A percentile compares a stretch with the other conserved stretches of the same genome.
These are phyloP conservation scores for Heliocidaris tuberculata DNA, from an alignment of 35 echinoderm and acorn worm species.

Conservation along the genomic window DNA sequence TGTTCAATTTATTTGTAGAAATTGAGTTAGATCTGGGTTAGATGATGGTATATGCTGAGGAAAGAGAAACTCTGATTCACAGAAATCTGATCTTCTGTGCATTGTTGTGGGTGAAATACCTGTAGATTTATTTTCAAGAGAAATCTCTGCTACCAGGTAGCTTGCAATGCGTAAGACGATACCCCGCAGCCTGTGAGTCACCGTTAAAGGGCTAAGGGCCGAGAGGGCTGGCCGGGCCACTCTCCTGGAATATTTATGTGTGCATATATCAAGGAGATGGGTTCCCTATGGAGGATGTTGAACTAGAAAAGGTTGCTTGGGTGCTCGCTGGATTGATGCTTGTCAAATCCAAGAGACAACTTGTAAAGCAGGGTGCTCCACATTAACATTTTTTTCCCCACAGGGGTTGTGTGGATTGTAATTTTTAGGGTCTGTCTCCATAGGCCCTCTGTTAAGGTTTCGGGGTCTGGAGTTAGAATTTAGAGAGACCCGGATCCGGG, in stretches of 20 bases:
- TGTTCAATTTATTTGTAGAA: neutral
- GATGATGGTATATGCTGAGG: neutral
- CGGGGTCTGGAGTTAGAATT: too few relatives aligned
- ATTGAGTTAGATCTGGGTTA: neutral
- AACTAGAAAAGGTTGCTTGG: neutral
- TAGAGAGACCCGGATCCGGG: too few relatives aligned
- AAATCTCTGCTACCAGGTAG: neutral
- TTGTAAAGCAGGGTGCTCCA: neutral
- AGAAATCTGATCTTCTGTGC: neutral
- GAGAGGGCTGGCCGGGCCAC: neutral
- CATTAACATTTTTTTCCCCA: too few relatives aligned
- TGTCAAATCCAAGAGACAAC: neutral
- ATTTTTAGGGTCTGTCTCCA: too few relatives aligned
- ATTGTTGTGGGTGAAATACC: neutral
- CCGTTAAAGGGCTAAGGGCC: neutral
- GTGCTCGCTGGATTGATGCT: neutral
- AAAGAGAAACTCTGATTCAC: neutral
- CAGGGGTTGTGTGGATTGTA: too few relatives aligned
- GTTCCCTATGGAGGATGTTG: neutral
- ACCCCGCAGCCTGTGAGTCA: neutral
- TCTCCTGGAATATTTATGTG: neutral
- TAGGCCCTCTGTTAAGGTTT: too few relatives aligned
- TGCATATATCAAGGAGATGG: neutral
- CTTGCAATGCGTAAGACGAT: neutral
- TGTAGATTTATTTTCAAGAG: neutral